phyloP scores from a whole-genome alignment of 2,797 vertebrate species.

The Pelochelys cantorii region DNA sequence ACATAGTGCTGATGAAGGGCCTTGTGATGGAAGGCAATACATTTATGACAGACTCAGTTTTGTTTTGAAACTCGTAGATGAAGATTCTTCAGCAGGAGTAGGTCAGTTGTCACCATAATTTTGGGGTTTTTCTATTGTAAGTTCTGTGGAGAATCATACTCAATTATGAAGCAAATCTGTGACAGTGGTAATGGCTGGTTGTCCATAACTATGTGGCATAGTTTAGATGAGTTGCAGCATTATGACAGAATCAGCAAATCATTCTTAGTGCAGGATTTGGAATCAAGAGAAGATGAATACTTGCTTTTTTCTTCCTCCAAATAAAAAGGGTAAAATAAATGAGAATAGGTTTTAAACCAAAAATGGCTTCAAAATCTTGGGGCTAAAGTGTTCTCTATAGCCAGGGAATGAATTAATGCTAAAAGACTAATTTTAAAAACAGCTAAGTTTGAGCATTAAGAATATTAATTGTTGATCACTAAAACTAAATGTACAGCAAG shows the following conservation, averaged over 20 bases:
- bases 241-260: background rate
- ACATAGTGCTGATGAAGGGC: slow-evolving; percentile 31
- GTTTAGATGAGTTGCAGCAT: background rate
- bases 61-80: background rate
- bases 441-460: background rate
- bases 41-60: background rate
- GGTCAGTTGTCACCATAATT: background rate
- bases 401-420: background rate
- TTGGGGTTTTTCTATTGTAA: rapidly evolving
- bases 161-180: background rate
- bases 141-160: rapidly evolving
- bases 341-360: background rate
- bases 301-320: background rate
- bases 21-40: background rate
- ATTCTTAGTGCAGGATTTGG: background rate
- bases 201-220: rapidly evolving
- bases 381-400: background rate
- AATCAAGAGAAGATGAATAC: rapidly evolving
- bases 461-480: background rate
- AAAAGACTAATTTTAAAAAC: background rate
- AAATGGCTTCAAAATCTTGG: background rate
- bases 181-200: background rate
- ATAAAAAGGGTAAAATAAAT: background rate
- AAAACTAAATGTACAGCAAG: slow-evolving; percentile 10
- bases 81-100: background rate